Evolutionary conservation across 2,113 vertebrate genomes (phyloP).

Genomic region (Nyctereutes procyonoides): DNA sequence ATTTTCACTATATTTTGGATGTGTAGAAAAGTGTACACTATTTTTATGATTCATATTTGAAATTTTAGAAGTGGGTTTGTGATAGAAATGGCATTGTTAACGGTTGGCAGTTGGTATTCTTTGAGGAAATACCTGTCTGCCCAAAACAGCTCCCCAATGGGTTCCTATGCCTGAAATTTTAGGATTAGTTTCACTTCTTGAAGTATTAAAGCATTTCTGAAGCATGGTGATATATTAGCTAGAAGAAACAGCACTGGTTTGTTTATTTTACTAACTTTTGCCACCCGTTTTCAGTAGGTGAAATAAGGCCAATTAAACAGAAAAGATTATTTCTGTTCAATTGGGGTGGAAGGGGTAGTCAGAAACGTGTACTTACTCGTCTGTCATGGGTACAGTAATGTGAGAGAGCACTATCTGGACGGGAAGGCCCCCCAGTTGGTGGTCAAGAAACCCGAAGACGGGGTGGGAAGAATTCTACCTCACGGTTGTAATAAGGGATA

Average conservation of each 20-base stretch:
- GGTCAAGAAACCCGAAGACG: constrained; percentile 31
- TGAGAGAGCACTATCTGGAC: neutral
- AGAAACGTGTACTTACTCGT: neutral
- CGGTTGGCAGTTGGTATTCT: neutral
- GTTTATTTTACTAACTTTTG: constrained; percentile 46
- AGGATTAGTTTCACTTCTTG: constrained; percentile 14
- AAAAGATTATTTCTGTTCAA: constrained; percentile 14
- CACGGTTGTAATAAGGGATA: constrained; percentile 67
- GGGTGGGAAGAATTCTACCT: constrained; percentile 77
- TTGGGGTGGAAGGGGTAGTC: neutral
- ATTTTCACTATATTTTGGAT: constrained; percentile 61
- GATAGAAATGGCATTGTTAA: constrained; percentile 39
- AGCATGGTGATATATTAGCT: constrained; percentile 1
- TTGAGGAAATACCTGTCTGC: constrained; percentile 25
- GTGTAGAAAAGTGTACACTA: constrained; percentile 64
- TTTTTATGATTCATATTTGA: constrained; percentile 67
- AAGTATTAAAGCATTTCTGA: constrained; percentile 24
- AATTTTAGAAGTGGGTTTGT: constrained; percentile 60
- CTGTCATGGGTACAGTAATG: neutral
- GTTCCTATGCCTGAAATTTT: constrained; percentile 9
- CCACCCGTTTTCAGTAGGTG: constrained; percentile 32
- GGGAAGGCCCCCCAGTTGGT: neutral
- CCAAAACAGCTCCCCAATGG: neutral
- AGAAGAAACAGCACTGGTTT: constrained; percentile 46
- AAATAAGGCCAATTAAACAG: neutral